Evolutionary conservation across 2,113 vertebrate genomes (phyloP).

Genomic region (Tretioscincus oriximinensis): DNA sequence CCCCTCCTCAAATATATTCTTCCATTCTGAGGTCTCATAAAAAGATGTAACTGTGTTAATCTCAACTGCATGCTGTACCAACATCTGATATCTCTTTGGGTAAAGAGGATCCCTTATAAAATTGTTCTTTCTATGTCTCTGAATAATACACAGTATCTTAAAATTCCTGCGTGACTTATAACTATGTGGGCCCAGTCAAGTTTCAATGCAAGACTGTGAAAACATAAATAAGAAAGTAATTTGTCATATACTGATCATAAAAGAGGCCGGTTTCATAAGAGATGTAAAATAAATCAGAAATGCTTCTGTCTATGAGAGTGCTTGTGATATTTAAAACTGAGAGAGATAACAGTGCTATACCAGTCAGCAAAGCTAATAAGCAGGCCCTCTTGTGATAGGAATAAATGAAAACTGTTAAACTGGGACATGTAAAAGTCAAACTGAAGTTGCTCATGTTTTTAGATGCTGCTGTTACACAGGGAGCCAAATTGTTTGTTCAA

Average conservation of each 20-base stretch:
- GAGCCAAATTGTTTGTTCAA: not conserved
- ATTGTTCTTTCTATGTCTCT: not conserved
- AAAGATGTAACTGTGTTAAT: not conserved
- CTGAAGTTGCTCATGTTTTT: not conserved
- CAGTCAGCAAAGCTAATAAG: not conserved
- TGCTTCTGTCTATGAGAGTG: not conserved
- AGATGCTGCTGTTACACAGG: not conserved
- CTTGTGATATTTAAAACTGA: not conserved
- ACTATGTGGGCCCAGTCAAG: constrained; percentile 3
- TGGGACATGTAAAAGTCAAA: not conserved
- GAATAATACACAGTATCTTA: not conserved
- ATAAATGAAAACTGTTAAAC: not conserved
- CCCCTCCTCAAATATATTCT: not conserved
- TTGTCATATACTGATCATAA: not conserved
- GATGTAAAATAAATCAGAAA: constrained; percentile 3
- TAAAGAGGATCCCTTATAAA: not conserved
- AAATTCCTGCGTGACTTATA: not conserved
- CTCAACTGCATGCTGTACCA: not conserved
- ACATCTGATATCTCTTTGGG: not conserved
- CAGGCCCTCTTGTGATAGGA: not conserved
- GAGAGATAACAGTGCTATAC: not conserved
- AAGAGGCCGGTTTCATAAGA: not conserved
- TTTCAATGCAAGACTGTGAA: not conserved
- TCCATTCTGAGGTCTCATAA: not conserved
- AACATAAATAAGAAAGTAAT: constrained; percentile 13